Evolutionary conservation across 2,113 vertebrate species (phyloP).

Genomic region (Phoenicopterus ruber): DNA sequence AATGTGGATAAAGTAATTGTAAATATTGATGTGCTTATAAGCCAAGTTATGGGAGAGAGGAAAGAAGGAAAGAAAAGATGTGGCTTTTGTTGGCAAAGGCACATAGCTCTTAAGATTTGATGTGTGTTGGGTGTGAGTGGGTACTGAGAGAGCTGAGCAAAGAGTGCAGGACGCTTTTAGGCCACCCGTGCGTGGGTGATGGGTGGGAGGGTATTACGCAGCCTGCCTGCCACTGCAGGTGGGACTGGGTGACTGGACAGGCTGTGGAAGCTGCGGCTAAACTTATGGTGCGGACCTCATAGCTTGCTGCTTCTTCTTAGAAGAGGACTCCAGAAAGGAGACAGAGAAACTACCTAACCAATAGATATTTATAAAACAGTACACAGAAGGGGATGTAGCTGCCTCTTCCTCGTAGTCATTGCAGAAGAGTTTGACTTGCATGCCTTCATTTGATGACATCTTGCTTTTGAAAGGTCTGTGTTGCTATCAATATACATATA

Average conservation of each 20-base stretch:
- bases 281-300: accelerated
- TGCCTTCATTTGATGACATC: neutral
- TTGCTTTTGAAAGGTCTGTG: neutral
- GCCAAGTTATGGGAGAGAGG: neutral
- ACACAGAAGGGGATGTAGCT: neutral
- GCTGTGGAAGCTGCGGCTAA: neutral
- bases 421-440: neutral
- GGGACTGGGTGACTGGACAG: neutral
- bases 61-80: neutral
- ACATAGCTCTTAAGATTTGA: neutral
- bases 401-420: neutral
- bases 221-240: neutral
- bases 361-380: neutral
- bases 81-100: neutral
- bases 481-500: neutral
- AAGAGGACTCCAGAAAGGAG: neutral
- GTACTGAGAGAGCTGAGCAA: neutral
- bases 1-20: neutral
- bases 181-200: accelerated
- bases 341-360: neutral
- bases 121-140: neutral
- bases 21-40: neutral
- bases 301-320: neutral
- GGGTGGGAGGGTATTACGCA: neutral
- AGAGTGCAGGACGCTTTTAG: neutral